These are phyloP conservation scores for Andrena trimmerana DNA, from an alignment of 2,888 invertebrate species.

Conservation along the genomic window DNA sequence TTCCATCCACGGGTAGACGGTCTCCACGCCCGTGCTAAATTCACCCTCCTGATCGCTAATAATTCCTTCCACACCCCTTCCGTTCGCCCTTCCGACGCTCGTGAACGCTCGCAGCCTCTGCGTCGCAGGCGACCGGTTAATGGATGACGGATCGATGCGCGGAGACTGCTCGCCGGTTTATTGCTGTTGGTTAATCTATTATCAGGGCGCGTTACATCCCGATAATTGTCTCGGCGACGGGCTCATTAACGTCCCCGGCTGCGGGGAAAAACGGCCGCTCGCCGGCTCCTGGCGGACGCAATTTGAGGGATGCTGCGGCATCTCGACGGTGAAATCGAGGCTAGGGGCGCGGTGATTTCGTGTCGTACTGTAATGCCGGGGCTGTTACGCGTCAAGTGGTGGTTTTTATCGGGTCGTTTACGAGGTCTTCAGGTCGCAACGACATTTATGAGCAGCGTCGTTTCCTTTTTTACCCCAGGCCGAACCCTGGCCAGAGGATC, in stretches of 20 bases:
- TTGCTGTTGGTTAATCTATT: conserved; percentile 55
- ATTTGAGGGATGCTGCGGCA: conserved; percentile 2
- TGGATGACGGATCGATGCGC: conserved; percentile 43
- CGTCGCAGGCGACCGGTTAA: conserved; percentile 23
- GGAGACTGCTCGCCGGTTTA: conserved; percentile 26
- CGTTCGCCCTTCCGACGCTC: conserved; percentile 30
- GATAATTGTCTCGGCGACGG: conserved; percentile 47
- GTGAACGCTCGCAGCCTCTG: background rate
- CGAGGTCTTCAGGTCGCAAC: conserved; percentile 14
- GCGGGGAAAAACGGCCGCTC: background rate
- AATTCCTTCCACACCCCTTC: conserved; percentile 60
- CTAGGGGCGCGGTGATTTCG: background rate
- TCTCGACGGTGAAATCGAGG: conserved; percentile 12
- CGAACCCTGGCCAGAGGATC: too few relatives aligned
- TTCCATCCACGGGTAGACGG: conserved; percentile 55
- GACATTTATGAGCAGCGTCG: conserved; percentile 23
- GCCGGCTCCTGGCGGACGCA: background rate
- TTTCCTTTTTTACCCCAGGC: background rate
- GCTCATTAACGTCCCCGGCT: conserved; percentile 43
- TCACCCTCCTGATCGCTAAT: conserved; percentile 71
- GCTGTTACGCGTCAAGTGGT: conserved; percentile 16
- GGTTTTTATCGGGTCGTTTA: conserved; percentile 28
- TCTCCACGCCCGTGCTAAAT: conserved; percentile 33
- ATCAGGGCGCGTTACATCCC: conserved; percentile 15
- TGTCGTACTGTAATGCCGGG: conserved; percentile 1